Percentiles rank a stretch among this genome's conserved stretches.
Conservation (phyloP, 2,888 invertebrate genomes). For the Oscheius sp. region DNA sequence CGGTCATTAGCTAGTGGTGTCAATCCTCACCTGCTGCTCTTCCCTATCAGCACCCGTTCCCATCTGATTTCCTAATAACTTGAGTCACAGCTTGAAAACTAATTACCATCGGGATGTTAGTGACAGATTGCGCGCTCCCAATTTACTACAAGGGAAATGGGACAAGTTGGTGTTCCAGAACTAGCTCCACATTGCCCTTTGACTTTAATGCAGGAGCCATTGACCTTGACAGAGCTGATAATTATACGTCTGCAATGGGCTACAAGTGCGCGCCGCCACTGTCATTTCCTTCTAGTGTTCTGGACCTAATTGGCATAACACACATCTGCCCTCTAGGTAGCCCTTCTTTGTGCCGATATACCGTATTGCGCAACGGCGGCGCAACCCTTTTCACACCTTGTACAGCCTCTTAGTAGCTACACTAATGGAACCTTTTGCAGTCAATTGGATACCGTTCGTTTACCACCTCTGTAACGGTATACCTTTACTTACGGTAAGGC, state of each 20-base stretch:
- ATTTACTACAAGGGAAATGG: background rate
- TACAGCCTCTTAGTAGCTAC: background rate
- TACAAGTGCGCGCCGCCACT: constrained; percentile 39
- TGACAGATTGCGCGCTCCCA: constrained; percentile 6
- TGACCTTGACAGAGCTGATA: constrained; percentile 34
- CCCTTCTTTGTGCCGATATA: constrained; percentile 6
- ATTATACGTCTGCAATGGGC: constrained; percentile 26
- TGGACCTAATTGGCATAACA: constrained; percentile 37
- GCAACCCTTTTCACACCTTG: constrained; percentile 18
- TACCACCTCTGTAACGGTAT: background rate
- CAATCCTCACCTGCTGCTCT: constrained; percentile 17
- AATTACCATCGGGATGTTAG: constrained; percentile 10
- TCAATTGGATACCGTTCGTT: background rate
- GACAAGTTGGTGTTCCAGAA: constrained; percentile 5
- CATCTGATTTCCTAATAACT: background rate
- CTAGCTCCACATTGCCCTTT: constrained; percentile 11
- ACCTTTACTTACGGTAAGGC: constrained; percentile 13
- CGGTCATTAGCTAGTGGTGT: constrained; percentile 5
- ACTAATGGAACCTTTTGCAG: constrained; percentile 11
- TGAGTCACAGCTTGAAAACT: background rate
- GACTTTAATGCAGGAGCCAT: constrained; percentile 10
- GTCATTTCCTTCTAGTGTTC: constrained; percentile 34
- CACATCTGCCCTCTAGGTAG: constrained; percentile 30
- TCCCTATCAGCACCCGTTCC: background rate
- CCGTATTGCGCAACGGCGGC: constrained; percentile 21